Evolutionary conservation across 2,113 vertebrate species (phyloP), one percentile per base, ranked within the genome.

Genomic region (Choloepus hoffmanni): DNA sequence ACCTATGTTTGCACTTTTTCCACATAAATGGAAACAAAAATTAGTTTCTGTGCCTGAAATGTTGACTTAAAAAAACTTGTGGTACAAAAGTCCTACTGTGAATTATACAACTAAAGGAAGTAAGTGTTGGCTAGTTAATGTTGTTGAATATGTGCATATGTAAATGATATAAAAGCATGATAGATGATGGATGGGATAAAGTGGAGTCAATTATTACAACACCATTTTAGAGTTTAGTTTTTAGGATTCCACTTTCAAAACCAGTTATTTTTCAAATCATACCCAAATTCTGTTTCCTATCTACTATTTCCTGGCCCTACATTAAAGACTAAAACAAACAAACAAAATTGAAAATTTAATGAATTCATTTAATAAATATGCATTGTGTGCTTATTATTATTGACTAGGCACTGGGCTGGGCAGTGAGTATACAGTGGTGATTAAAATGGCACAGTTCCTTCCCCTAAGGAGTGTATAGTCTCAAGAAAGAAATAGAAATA

Each of bases 71-170:
- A 73, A 33, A 50, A 81, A 45, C 45, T 5, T 67, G 28, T 86
- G 36, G 65, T 55, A 74, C 14, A 73, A 74, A 84, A 83, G 50
- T 70, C 48, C 14, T 63, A 79, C 18, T 63, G 26, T 70, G 40
- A 91, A 79, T 95, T 67, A 86, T 10, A 30, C 7, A 92, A 93
- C 33, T 36, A 83, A 93, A 95, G 70, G 26, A 93, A 85, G 43
- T 33, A 50, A 53, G 58, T 4, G 9, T 10, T 92, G 28, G 13
- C n/a, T 85, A 43, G 68, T n/a, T 73, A 88, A 63, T 36, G 2
- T 1, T 89, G 40, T 78, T 72, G 93, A 85, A 78, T 21, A 89
- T 48, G 78, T 82, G 84, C 1, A 28, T 0, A 1, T 45, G 7
- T 16, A 62, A 60, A 30, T 33, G 67, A 21, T 12, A 63, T 45